Base-by-base conservation (phyloP, 1,140 invertebrate genomes). In the Drosophila subpulchrella region DNA sequence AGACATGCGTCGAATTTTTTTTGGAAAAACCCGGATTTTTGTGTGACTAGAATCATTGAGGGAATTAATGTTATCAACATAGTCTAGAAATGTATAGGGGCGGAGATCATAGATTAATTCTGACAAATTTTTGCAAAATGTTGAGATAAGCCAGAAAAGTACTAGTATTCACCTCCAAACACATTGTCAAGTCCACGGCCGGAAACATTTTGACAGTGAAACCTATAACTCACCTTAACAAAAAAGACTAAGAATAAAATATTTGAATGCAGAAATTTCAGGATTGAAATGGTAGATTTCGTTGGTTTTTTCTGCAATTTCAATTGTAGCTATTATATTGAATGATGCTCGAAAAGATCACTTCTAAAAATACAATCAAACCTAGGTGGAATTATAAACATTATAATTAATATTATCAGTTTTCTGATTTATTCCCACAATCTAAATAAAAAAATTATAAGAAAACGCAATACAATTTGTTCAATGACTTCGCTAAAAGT, bases 181-280 rank as follows among this genome's bases (percentile, higher is more conserved):
- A 20, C 32, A 42, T 42, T 73, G 51, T 38, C 56, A 66, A 78
- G 68, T 53, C 71, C 76, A 74, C 11, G 67, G 67, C 11, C 38
- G 17, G 38, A 74, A 72, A 47, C 27, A 27, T 17, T 27, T 55
- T 13, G 24, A 39, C 56, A 56, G 24, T 56, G 56, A 61, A 12
- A 13, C 11, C 15, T 27, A 34, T 2, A 34, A 34, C 32, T 34
- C 32, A 34, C 32, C 7, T 7, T 2, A 7, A 8, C n/a, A n/a
- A n/a, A n/a, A 7, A 6, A 32, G 1, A 20, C 20, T 20, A 20
- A 20, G 20, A 20, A 20, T 20, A 0, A 20, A 20, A 20, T 20
- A 20, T 20, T 20, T 20, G 0, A 20, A 0, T 20, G 2, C 20
- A 20, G 2, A 20, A 20, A 20, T 20, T 20, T 20, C 20, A 20